phyloP scores from a whole-genome alignment of 2,113 vertebrate species.

The Gavia stellata region DNA sequence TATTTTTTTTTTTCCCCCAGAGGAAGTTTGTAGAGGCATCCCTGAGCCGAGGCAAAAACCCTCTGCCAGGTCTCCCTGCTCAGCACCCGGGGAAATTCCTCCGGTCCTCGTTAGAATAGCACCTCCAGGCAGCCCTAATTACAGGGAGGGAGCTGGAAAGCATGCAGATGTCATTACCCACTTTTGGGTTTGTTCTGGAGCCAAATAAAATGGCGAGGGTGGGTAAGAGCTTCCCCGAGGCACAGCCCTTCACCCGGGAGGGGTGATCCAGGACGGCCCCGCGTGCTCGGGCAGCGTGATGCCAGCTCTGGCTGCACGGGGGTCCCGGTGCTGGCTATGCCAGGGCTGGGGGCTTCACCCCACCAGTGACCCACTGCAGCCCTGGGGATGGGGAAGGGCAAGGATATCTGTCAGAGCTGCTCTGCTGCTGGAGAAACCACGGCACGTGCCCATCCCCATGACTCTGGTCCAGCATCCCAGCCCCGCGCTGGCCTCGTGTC shows the following conservation, averaged over 20 bases:
- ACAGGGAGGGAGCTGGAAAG: background rate
- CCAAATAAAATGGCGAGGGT: background rate
- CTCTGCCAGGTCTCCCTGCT: background rate
- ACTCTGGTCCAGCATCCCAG: rapidly evolving
- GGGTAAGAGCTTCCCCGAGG: background rate
- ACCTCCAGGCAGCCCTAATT: background rate
- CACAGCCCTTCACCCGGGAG: background rate
- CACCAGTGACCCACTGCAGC: background rate
- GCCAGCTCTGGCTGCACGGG: rapidly evolving
- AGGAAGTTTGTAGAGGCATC: background rate
- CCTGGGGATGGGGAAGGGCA: background rate
- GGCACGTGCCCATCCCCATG: too few relatives aligned
- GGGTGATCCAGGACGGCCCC: background rate
- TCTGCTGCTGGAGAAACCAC: background rate
- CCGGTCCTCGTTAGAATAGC: background rate
- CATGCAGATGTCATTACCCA: background rate
- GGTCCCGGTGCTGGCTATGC: rapidly evolving
- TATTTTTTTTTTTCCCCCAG: background rate
- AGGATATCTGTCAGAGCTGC: background rate
- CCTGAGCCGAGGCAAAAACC: background rate
- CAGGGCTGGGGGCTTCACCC: background rate
- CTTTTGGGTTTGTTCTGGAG: background rate
- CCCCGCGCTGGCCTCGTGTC: too few relatives aligned
- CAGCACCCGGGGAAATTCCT: background rate
- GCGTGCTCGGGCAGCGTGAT: rapidly evolving